Base-by-base conservation (phyloP, 2,797 vertebrate species). In the Anniella stebbinsi region DNA sequence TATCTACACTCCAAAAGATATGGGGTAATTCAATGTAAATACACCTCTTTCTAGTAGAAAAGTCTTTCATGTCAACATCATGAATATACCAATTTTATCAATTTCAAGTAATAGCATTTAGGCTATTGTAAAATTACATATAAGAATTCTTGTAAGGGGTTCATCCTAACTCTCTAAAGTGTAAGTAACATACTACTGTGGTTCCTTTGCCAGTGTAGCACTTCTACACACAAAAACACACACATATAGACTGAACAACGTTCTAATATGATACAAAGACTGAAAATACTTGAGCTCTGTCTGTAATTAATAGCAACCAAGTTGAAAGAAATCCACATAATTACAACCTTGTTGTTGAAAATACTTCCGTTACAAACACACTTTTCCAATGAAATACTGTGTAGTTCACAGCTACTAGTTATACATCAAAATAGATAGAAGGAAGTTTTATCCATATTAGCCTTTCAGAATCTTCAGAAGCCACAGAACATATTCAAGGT, bases 41-140 rank as follows among this genome's bases (percentile, higher is more conserved):
- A 51, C 6, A 8, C 1, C 2, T n/a, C 25, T 28, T 73, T 8
- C 38, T 63, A 84, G 21, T 3, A 87, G 54, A 90, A 6, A 33
- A 2, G n/a, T 1, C 13, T 82, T 87, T 91, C 72, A 41, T 76
- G 84, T 82, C 28, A 86, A 69, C 0, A 75, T 21, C 0, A 0
- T 84, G 15, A 3, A 89, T 60, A 78, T 41, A 77, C 69, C 10
- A 15, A 69, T 3, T 73, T 88, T 89, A 33, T 86, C 3, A 75
- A 91, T 67, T 89, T 45, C 12, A 66, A 33, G 88, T 90, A 89
- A 77, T 66, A 66, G 82, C 80, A 3, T 0, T 0, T 85, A 91
- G 12, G 67, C 86, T 90, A 33, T 77, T 86, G 87, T 38, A 76
- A 90, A 80, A 4, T 11, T 45, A 86, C 8, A n/a, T 21, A 73